A percentile compares a stretch with the other conserved stretches of the same genome.
phyloP scores from a whole-genome alignment of 2,797 vertebrate genomes.

The Lepilemur septentrionalis region DNA sequence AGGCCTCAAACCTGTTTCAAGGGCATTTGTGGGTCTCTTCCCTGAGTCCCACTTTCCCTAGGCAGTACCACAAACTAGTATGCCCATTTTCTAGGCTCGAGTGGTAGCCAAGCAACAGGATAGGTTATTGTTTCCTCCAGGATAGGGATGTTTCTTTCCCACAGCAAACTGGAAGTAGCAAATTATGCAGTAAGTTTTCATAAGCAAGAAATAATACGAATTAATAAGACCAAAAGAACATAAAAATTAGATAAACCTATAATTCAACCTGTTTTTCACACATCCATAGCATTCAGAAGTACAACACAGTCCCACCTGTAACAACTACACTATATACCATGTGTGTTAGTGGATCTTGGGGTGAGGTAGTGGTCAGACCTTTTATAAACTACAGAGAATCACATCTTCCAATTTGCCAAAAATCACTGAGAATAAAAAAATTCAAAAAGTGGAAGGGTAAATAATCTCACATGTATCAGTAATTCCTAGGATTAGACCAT shows the following conservation, averaged over 20 bases:
- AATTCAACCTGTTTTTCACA: not conserved
- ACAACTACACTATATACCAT: not conserved
- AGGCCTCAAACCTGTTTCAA: not conserved
- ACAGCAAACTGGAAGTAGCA: not conserved
- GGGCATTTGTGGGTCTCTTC: not conserved
- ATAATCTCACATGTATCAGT: not conserved
- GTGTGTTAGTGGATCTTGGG: not conserved
- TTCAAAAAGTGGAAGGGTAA: not conserved
- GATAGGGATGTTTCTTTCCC: not conserved
- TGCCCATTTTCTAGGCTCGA: not conserved
- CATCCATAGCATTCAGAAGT: not conserved
- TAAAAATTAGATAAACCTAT: not conserved
- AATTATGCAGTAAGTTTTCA: not conserved
- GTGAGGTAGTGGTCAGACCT: not conserved
- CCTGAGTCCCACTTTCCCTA: not conserved
- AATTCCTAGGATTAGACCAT: not conserved
- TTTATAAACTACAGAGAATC: not conserved
- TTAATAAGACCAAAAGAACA: not conserved
- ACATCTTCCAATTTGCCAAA: not conserved
- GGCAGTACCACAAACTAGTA: not conserved
- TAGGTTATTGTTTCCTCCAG: not conserved
- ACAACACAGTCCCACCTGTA: not conserved
- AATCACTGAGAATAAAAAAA: not conserved
- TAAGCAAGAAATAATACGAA: not conserved
- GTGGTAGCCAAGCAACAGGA: not conserved